These are phyloP conservation scores for Eupithecia dodoneata DNA, from an alignment of 2,888 invertebrate genomes.

Conservation along the genomic window DNA sequence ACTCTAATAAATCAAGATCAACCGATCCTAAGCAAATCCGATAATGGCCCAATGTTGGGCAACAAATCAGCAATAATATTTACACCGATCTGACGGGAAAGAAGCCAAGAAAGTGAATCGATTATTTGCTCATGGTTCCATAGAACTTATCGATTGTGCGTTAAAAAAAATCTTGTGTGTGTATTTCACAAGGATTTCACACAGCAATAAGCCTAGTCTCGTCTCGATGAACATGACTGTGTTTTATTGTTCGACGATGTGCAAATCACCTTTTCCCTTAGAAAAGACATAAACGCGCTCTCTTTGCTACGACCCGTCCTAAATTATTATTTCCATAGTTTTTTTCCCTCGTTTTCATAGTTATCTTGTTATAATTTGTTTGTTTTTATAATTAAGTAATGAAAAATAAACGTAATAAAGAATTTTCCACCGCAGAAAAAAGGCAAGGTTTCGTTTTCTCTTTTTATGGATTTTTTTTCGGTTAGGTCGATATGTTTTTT, in stretches of 20 bases:
- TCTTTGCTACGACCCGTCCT: background rate
- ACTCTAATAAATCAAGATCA: conserved; percentile 43
- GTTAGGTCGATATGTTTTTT: too few relatives aligned
- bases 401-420: background rate
- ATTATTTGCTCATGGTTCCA: conserved; percentile 24
- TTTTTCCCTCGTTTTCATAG: background rate
- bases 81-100: conserved; percentile 30
- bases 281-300: background rate
- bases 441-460: too few relatives aligned
- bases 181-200: background rate
- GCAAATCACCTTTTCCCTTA: background rate
- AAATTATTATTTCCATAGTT: too few relatives aligned
- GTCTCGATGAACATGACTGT: too few relatives aligned
- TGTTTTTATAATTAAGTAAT: background rate
- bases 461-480: too few relatives aligned
- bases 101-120: conserved; percentile 13
- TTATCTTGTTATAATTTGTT: background rate
- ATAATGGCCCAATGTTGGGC: conserved; percentile 40
- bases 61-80: conserved; percentile 46
- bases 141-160: background rate
- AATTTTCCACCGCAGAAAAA: background rate
- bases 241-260: background rate
- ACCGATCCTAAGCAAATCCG: conserved; percentile 25
- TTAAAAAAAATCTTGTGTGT: background rate
- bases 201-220: background rate